Evolutionary conservation across 1,140 invertebrate species (phyloP).

Genomic region (Littorina saxatilis): DNA sequence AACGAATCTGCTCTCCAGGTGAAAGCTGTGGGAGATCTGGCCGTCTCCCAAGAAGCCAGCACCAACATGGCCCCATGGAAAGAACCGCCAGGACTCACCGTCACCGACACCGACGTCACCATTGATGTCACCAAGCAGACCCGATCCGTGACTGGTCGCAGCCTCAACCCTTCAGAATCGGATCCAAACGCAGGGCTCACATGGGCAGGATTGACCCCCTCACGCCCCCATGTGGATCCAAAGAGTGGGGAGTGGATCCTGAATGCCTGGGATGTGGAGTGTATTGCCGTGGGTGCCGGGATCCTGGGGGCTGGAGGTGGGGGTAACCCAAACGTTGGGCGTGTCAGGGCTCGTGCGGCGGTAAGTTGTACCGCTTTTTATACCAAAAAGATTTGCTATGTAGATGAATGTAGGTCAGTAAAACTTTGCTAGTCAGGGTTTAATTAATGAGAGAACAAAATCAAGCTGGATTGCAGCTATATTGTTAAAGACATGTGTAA

Average conservation of each 20-base stretch:
- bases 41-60: background rate
- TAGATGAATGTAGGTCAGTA: too few relatives aligned
- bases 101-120: background rate
- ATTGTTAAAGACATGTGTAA: too few relatives aligned
- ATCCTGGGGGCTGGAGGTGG: slow-evolving; percentile 71
- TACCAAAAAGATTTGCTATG: too few relatives aligned
- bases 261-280: slow-evolving; percentile 66
- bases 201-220: slow-evolving; percentile 29
- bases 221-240: slow-evolving; percentile 33
- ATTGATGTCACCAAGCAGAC: slow-evolving; percentile 9
- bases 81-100: background rate
- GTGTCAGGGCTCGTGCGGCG: slow-evolving; percentile 50
- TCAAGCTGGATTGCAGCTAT: too few relatives aligned
- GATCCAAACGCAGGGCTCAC: slow-evolving; percentile 46
- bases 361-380: background rate
- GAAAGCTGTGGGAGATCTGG: slow-evolving; percentile 20
- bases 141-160: slow-evolving; percentile 36
- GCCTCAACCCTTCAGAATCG: background rate
- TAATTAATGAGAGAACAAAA: too few relatives aligned
- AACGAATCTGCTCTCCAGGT: too few relatives aligned
- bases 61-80: background rate
- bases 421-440: too few relatives aligned
- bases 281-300: slow-evolving; percentile 66
- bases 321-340: slow-evolving; percentile 62
- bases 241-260: slow-evolving; percentile 66